A percentile compares a stretch with the other conserved stretches of the same genome.
Evolutionary conservation across 2,113 vertebrate genomes (phyloP).

Genomic region (Geococcyx californianus): DNA sequence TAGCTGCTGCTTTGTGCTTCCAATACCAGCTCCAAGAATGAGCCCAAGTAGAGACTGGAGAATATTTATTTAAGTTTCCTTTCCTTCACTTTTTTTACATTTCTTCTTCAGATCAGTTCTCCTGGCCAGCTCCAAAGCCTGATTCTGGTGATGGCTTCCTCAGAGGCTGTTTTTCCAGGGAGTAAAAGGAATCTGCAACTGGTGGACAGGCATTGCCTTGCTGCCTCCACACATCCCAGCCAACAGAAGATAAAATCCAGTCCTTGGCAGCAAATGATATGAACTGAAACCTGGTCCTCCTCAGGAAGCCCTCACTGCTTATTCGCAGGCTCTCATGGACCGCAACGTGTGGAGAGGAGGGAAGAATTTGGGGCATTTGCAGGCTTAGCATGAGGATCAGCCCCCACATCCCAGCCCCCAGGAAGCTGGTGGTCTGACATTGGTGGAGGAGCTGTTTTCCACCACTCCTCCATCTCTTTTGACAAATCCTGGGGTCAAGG

Average conservation of each 20-base stretch:
- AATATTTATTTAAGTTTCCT: not conserved
- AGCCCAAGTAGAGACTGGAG: not conserved
- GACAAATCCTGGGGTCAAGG: not conserved
- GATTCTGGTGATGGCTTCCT: not conserved
- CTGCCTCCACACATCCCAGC: not conserved
- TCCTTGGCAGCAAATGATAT: not conserved
- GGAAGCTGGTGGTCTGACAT: not conserved
- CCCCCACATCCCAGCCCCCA: not conserved
- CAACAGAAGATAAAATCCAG: not conserved
- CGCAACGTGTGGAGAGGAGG: not conserved
- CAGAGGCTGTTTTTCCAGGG: not conserved
- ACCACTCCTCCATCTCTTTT: not conserved
- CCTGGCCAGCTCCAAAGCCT: accelerated
- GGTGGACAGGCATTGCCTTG: no score
- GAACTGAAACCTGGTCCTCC: not conserved
- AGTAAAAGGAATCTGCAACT: not conserved
- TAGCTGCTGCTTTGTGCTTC: not conserved
- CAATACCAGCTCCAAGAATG: not conserved
- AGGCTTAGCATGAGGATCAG: not conserved
- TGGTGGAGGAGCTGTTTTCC: accelerated
- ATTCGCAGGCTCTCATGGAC: not conserved
- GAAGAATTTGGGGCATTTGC: not conserved
- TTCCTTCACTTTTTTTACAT: not conserved
- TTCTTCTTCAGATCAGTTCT: not conserved
- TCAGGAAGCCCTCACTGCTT: not conserved